Base-by-base conservation (phyloP, 1,140 invertebrate genomes). In the Zaprionus tsacasi region DNA sequence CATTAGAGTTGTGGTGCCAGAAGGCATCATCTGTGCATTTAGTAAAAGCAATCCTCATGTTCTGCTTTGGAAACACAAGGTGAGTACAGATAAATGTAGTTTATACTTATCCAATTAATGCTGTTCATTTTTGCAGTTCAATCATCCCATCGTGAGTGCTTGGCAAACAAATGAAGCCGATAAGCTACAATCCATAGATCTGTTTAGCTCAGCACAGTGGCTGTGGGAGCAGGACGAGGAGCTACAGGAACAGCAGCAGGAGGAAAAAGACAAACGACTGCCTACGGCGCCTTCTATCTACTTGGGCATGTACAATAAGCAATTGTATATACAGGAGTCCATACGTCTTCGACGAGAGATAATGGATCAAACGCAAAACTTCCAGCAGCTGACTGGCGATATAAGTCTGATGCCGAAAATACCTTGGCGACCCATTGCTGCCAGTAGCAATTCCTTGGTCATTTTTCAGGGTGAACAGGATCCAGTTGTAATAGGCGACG, bases 221-320 rank as follows among this genome's bases (percentile, higher is more conserved):
- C 75, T 93, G 2, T 93, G 90, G 73, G 83, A 93, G 13, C 80
- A 92, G 2, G 92, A 93, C 17, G 72, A 87, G 10, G 70, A 83
- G 11, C 0, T 50, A 36, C 67, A 77, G 38, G 43, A 93, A n/a
- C 73, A 72, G n/a, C 64, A 73, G 21, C 36, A 54, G 40, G 73
- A 66, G 8, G 70, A 60, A 7, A 21, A 60, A 15, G 63, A 38
- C 13, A 60, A 50, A 38, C 61, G 40, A 12, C 83, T 64, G 1
- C 93, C 30, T 10, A 68, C 17, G 21, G 43, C 80, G 52, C 96
- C 97, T 1, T 94, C 95, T 11, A 93, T 98, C 3, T 99, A 98
- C 93, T 92, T 99, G 38, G 97, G 97, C 48, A 96, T 97, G 93
- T 96, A 98, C 93, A 94, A 97, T 33, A 95, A 95, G 63, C 93